A percentile compares a stretch with the other conserved stretches of the same genome.
Evolutionary conservation across 2,797 vertebrate species (phyloP).

Genomic region (Paedocypris micromegethes): DNA sequence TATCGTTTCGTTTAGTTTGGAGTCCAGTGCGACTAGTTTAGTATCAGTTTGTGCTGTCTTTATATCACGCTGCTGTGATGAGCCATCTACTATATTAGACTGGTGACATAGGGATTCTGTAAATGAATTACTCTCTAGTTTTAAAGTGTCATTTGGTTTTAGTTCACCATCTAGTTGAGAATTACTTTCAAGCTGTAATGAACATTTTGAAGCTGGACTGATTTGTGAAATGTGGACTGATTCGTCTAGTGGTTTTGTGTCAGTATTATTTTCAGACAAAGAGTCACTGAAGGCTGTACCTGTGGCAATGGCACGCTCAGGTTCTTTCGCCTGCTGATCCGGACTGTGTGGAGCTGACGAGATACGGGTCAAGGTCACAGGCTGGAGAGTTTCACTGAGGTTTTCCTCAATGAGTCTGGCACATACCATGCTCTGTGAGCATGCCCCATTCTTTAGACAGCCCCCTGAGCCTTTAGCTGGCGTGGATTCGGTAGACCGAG

Average conservation of each 20-base stretch:
- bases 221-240: too few relatives aligned
- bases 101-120: not conserved
- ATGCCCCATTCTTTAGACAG: conserved; percentile 40
- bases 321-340: conserved; percentile 16
- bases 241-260: not conserved
- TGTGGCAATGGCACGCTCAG: conserved; percentile 22
- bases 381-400: conserved; percentile 33
- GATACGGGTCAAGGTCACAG: conserved; percentile 31
- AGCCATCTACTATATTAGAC: not conserved
- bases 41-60: not conserved
- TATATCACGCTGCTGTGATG: not conserved
- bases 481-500: conserved; percentile 42
- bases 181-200: too few relatives aligned
- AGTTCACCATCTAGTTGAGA: conserved; percentile 2
- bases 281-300: conserved; percentile 36
- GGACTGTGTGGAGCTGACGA: not conserved
- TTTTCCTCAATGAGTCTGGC: conserved; percentile 55
- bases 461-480: conserved; percentile 14
- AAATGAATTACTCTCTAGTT: not conserved
- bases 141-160: not conserved
- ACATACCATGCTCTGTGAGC: conserved; percentile 53
- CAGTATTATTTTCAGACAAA: conserved; percentile 38
- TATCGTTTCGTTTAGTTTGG: not conserved
- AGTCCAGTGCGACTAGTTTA: not conserved
- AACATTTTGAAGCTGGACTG: too few relatives aligned